These are phyloP conservation scores for Lepilemur septentrionalis DNA, from an alignment of 2,797 vertebrate genomes.

Conservation along the genomic window DNA sequence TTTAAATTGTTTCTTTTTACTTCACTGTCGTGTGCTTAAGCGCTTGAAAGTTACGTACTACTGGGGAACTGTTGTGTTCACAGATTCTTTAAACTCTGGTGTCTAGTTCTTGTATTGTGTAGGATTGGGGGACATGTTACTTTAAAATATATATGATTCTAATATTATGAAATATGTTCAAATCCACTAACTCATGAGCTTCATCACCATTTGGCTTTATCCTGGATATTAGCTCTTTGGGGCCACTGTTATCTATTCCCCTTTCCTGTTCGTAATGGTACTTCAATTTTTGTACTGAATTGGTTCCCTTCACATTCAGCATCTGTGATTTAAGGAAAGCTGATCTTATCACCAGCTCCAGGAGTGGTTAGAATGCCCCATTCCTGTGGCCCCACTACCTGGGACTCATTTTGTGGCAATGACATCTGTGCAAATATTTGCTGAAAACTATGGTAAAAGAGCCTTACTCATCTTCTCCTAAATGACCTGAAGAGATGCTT, in stretches of 20 bases:
- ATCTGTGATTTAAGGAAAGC: background rate
- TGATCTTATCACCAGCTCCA: background rate
- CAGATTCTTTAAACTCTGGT: background rate
- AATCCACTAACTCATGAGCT: background rate
- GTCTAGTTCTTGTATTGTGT: background rate
- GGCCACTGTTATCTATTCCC: background rate
- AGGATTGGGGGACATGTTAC: background rate
- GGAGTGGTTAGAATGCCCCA: background rate
- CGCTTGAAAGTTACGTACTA: background rate
- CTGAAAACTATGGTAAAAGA: background rate
- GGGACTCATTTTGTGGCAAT: background rate
- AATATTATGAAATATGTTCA: background rate
- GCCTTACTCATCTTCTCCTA: background rate
- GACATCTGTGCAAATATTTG: background rate
- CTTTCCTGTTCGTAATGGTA: background rate
- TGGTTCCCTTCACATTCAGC: background rate
- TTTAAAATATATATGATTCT: background rate
- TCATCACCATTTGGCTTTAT: background rate
- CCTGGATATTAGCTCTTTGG: background rate
- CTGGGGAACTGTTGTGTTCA: background rate
- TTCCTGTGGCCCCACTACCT: no score
- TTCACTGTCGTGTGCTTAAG: background rate
- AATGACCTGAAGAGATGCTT: background rate
- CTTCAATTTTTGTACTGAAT: background rate
- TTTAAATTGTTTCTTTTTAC: background rate